Percentiles rank a stretch among this genome's conserved stretches.
phyloP scores from a whole-genome alignment of 1,140 invertebrate species.

The Atta cephalotes region DNA sequence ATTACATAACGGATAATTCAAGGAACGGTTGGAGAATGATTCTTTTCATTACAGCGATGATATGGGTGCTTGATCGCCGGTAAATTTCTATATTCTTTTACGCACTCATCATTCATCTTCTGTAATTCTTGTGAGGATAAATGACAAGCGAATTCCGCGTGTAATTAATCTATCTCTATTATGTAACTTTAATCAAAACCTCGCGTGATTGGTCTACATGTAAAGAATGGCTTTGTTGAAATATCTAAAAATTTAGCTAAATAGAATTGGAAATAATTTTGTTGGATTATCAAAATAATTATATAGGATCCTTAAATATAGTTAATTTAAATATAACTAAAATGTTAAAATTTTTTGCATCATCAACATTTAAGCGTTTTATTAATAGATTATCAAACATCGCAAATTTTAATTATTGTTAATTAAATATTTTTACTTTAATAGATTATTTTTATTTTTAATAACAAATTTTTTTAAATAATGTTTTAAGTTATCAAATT shows the following conservation, averaged over 20 bases:
- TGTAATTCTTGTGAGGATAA: background rate
- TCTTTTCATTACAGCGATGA: conserved; percentile 39
- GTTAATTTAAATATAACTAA: too few species aligned
- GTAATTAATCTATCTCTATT: background rate
- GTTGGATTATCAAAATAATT: too few species aligned
- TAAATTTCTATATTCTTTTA: conserved; percentile 37
- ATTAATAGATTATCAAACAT: background rate
- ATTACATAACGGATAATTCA: conserved; percentile 53
- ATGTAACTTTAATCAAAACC: background rate
- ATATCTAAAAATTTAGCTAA: too few species aligned
- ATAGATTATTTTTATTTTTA: background rate
- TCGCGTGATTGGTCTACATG: background rate
- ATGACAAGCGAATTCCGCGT: background rate
- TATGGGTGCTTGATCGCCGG: conserved; percentile 39
- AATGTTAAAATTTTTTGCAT: too few species aligned
- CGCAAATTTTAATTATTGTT: background rate
- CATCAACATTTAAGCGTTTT: too few species aligned
- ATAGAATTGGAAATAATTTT: too few species aligned
- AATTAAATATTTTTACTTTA: background rate
- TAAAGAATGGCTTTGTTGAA: too few species aligned
- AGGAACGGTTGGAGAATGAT: conserved; percentile 24
- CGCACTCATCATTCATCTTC: background rate
- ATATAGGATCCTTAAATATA: too few species aligned
- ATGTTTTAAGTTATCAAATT: background rate
- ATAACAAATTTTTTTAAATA: background rate